Conservation (phyloP, 2,797 vertebrate genomes). For the Aselliscus stoliczkanus region DNA sequence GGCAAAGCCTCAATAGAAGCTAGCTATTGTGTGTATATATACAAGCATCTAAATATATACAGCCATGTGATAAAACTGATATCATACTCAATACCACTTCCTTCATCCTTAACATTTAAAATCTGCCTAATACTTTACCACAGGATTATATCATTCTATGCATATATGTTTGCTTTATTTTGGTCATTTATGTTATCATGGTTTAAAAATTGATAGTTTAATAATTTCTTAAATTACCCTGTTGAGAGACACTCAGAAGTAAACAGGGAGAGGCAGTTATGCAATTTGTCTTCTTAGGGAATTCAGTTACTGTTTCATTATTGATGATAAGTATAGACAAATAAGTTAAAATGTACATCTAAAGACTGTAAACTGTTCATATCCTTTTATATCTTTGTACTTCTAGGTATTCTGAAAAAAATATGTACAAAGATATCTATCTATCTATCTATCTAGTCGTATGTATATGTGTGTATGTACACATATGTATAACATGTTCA, state of each 20-base stretch:
- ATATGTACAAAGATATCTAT: neutral
- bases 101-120: neutral
- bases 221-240: neutral
- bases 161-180: neutral
- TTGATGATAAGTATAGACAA: neutral
- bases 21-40: neutral
- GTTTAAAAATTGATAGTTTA: neutral
- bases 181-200: neutral
- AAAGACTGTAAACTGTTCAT: neutral
- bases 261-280: neutral
- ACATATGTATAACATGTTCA: neutral
- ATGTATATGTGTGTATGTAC: neutral
- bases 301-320: neutral
- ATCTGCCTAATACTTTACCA: neutral
- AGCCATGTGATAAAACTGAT: neutral
- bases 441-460: neutral
- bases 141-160: neutral
- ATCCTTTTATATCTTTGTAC: neutral
- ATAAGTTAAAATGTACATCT: neutral
- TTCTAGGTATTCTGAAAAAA: neutral
- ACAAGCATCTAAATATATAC: no score
- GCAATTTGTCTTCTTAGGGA: neutral
- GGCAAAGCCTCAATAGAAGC: neutral
- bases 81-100: neutral
- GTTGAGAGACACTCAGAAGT: neutral